Conservation (phyloP, 2,113 vertebrate genomes). For the Rutilus rutilus region DNA sequence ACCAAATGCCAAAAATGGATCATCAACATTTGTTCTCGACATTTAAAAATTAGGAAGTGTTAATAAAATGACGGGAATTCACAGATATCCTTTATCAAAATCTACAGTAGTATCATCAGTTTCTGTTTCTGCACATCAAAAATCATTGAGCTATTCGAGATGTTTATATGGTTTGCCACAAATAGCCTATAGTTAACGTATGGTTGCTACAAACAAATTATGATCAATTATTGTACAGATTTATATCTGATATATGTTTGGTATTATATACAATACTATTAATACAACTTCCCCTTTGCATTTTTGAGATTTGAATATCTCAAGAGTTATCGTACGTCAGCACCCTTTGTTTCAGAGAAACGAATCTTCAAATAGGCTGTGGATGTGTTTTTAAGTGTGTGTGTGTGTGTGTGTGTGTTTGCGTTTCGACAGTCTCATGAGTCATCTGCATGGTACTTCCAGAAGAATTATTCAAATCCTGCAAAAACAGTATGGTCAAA, state of each 20-base stretch:
- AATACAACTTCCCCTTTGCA: neutral
- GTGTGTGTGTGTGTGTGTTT: neutral
- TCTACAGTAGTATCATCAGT: neutral
- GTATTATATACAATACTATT: neutral
- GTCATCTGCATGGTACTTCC: neutral
- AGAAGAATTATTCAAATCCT: neutral
- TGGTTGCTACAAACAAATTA: neutral
- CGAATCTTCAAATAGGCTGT: neutral
- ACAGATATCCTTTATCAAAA: neutral
- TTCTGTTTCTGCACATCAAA: neutral
- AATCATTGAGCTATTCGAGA: neutral
- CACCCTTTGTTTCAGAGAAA: neutral
- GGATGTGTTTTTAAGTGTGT: constrained; percentile 1
- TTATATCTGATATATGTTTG: neutral
- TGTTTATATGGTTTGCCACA: neutral
- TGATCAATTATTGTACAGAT: neutral
- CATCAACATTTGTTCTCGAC: neutral
- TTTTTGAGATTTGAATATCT: neutral
- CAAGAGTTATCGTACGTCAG: neutral
- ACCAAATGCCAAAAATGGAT: neutral
- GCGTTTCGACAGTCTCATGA: neutral
- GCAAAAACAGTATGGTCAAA: neutral
- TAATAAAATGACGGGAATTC: neutral
- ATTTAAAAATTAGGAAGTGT: constrained; percentile 30
- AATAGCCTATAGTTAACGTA: neutral